Evolutionary conservation across 2,888 invertebrate species (phyloP).

Genomic region (Blera fallax): DNA sequence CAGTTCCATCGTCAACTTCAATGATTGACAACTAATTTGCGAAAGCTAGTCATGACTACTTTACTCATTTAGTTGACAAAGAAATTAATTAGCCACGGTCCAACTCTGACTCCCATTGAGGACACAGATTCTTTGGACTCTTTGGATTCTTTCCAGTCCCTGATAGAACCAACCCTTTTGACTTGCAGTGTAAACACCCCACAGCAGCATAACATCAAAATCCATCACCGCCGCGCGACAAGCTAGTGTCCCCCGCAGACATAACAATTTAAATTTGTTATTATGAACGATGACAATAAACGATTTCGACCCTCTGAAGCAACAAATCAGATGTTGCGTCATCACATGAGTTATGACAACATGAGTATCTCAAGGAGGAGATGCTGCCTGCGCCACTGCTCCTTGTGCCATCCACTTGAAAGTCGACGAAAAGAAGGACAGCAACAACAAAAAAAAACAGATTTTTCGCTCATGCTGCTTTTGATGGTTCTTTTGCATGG

Average conservation of each 20-base stretch:
- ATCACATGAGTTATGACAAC: slow-evolving; percentile 67
- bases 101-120: too few relatives aligned
- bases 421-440: slow-evolving; percentile 10
- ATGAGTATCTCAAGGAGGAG: slow-evolving; percentile 27
- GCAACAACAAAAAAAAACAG: slow-evolving; percentile 1
- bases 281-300: slow-evolving; percentile 66
- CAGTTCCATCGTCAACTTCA: too few relatives aligned
- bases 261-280: slow-evolving; percentile 62
- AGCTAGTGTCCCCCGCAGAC: slow-evolving; percentile 55
- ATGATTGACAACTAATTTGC: too few relatives aligned
- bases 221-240: slow-evolving; percentile 14
- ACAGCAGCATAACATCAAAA: neutral
- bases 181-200: neutral
- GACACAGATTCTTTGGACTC: too few relatives aligned
- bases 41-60: too few relatives aligned
- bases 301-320: slow-evolving; percentile 56
- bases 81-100: too few relatives aligned
- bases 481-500: too few relatives aligned
- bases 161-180: neutral
- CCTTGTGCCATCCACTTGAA: slow-evolving; percentile 53
- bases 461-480: neutral
- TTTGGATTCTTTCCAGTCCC: too few relatives aligned
- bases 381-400: slow-evolving; percentile 29
- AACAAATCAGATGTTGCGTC: slow-evolving; percentile 70
- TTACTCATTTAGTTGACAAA: too few relatives aligned